phyloP scores from a whole-genome alignment of 2,113 vertebrate genomes.

The Nanorana parkeri region DNA sequence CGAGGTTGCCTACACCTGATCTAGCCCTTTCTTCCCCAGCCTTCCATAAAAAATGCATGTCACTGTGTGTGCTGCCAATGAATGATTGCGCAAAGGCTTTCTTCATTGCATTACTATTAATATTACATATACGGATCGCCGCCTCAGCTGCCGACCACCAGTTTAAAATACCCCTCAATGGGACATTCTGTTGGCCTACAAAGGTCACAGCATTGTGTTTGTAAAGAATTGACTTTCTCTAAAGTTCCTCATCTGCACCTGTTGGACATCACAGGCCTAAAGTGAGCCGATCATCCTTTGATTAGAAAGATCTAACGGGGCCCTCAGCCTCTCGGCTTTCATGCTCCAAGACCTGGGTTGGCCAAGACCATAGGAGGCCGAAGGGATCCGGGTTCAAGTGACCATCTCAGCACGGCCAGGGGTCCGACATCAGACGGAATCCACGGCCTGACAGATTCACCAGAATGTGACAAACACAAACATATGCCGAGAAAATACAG shows the following conservation, averaged over 20 bases:
- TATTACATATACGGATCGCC: background rate
- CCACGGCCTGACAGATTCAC: conserved; percentile 25
- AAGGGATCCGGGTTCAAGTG: conserved; percentile 43
- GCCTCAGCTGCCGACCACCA: background rate
- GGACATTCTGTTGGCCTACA: background rate
- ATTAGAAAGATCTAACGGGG: conserved; percentile 49
- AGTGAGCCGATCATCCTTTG: conserved; percentile 18
- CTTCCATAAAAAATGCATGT: background rate
- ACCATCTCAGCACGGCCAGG: conserved; percentile 47
- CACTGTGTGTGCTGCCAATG: background rate
- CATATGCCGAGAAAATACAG: conserved; percentile 40
- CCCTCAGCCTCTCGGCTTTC: conserved; percentile 41
- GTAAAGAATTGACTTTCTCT: conserved; percentile 10
- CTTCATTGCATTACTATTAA: background rate
- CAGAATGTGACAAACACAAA: conserved; percentile 54
- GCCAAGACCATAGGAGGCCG: conserved; percentile 44
- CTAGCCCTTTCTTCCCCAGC: too few relatives aligned
- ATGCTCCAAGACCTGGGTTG: conserved; percentile 7
- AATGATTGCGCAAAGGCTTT: background rate
- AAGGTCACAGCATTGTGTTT: conserved; percentile 26
- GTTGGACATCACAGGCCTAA: conserved; percentile 41
- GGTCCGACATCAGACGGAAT: conserved; percentile 50
- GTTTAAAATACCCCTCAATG: conserved; percentile 6
- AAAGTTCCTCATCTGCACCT: conserved; percentile 38
- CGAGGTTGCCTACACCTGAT: background rate